phyloP scores from a whole-genome alignment of 1,140 invertebrate genomes.

The Hormaphis cornu region DNA sequence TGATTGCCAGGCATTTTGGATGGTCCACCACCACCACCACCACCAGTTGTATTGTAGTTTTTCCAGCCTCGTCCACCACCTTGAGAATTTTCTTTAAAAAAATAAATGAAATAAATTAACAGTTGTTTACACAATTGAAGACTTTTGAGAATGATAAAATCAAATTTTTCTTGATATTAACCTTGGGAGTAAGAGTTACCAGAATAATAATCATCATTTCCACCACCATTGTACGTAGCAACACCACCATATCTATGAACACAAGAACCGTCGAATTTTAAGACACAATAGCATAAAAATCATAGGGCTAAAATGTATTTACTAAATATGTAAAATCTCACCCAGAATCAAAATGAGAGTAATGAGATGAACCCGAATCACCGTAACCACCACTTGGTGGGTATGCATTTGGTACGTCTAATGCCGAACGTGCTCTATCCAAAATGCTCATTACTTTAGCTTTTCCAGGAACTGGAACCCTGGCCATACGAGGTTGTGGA shows the following conservation, averaged over 20 bases:
- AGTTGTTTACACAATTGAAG: background rate
- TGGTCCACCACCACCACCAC: constrained; percentile 16
- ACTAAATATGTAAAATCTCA: background rate
- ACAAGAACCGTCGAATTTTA: background rate
- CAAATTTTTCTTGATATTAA: background rate
- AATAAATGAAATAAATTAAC: background rate
- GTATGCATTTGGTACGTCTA: constrained; percentile 48
- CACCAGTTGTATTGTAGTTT: constrained; percentile 1
- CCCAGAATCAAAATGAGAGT: constrained; percentile 31
- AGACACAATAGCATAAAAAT: background rate
- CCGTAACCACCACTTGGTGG: constrained; percentile 8
- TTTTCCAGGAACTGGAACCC: constrained; percentile 45
- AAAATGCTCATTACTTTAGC: constrained; percentile 70
- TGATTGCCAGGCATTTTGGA: constrained; percentile 24
- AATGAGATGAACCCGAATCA: constrained; percentile 14
- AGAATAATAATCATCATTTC: constrained; percentile 25
- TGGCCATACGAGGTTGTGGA: constrained; percentile 43
- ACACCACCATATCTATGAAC: constrained; percentile 15
- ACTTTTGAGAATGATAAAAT: background rate
- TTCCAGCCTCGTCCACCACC: constrained; percentile 16
- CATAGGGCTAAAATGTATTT: background rate
- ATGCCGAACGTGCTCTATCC: constrained; percentile 65
- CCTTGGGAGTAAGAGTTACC: constrained; percentile 22
- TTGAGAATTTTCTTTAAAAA: background rate
- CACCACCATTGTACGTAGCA: constrained; percentile 21